phyloP scores from a whole-genome alignment of 2,888 invertebrate species.

The Pheosia tremula region DNA sequence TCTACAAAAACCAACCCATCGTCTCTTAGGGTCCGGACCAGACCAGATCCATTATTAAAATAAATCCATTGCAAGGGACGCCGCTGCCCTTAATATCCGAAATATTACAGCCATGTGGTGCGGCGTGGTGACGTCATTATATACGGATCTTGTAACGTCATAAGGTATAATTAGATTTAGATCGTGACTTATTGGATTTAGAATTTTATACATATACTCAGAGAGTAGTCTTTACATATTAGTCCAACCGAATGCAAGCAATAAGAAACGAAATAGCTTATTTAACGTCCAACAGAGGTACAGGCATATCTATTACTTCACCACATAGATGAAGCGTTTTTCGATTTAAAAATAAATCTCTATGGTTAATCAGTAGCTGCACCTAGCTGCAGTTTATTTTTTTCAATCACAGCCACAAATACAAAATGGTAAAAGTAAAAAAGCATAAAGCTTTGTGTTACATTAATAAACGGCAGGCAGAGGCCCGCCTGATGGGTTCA shows the following conservation, averaged over 20 bases:
- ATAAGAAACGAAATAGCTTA: too few species aligned
- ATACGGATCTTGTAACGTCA: constrained; percentile 46
- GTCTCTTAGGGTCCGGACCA: not conserved
- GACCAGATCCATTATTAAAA: constrained; percentile 10
- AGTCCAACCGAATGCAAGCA: too few species aligned
- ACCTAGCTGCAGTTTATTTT: not conserved
- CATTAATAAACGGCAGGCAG: not conserved
- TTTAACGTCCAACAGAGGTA: too few species aligned
- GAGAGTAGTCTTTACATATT: too few species aligned
- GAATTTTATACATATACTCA: too few species aligned
- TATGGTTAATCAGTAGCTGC: not conserved
- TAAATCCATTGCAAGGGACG: constrained; percentile 29
- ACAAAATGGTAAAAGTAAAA: not conserved
- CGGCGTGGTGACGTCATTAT: constrained; percentile 54
- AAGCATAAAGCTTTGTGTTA: not conserved
- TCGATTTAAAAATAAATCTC: too few species aligned
- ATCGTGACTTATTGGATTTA: constrained; percentile 6
- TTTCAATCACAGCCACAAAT: constrained; percentile 1
- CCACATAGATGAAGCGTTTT: too few species aligned
- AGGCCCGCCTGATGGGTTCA: constrained; percentile 1
- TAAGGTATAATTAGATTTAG: constrained; percentile 54
- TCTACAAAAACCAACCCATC: not conserved
- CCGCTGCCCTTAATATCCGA: constrained; percentile 42
- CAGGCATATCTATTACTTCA: too few species aligned
- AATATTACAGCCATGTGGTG: constrained; percentile 50